phyloP scores from a whole-genome alignment of 2,888 invertebrate genomes.

The Pyrrhosoma nymphula region DNA sequence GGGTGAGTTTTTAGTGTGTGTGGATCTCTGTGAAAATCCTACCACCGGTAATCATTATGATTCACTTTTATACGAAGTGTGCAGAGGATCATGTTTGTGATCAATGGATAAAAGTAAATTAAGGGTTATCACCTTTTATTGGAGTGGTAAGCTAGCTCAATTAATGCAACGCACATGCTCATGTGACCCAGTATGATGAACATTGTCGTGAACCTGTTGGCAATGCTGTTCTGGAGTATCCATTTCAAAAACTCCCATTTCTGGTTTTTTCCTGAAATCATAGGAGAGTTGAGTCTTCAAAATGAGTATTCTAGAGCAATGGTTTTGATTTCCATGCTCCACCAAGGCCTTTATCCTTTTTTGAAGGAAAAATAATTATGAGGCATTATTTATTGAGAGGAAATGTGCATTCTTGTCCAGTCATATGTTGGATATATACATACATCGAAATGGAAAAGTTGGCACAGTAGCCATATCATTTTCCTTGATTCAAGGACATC shows the following conservation, averaged over 20 bases:
- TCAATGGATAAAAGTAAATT: background rate
- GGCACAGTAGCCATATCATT: slow-evolving; percentile 35
- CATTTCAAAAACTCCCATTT: background rate
- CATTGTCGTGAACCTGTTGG: background rate
- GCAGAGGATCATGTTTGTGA: slow-evolving; percentile 22
- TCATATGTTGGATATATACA: background rate
- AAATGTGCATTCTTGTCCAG: background rate
- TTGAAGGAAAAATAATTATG: background rate
- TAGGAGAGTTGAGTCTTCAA: background rate
- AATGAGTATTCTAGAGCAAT: slow-evolving; percentile 13
- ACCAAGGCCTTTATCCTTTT: slow-evolving; percentile 2
- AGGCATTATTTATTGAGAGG: slow-evolving; percentile 22
- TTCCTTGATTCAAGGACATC: slow-evolving; percentile 42
- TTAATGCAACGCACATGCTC: slow-evolving; percentile 51
- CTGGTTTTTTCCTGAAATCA: background rate
- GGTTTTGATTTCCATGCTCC: background rate
- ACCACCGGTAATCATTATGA: background rate
- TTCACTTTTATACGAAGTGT: background rate
- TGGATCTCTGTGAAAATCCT: slow-evolving; percentile 24
- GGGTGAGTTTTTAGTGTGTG: background rate
- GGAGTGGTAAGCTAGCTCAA: slow-evolving; percentile 45
- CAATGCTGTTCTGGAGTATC: slow-evolving; percentile 50
- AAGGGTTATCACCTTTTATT: background rate
- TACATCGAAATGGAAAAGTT: slow-evolving; percentile 39
- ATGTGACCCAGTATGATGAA: slow-evolving; percentile 2